These are phyloP conservation scores for Lumbricus terrestris DNA, from an alignment of 2,888 invertebrate genomes.

Conservation along the genomic window DNA sequence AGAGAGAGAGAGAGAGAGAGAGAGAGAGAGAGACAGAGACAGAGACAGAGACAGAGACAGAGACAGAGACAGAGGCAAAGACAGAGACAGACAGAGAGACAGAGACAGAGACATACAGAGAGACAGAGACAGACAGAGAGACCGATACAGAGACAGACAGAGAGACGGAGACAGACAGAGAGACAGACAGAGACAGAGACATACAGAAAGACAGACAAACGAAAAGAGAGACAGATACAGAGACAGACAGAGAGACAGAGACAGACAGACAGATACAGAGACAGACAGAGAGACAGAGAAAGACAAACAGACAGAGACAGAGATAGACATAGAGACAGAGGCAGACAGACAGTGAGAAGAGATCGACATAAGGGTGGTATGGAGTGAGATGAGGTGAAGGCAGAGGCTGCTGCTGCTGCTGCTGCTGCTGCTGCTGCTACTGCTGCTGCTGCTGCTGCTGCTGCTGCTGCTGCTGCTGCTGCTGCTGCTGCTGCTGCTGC, in stretches of 20 bases:
- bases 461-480: too few relatives aligned
- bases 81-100: not conserved
- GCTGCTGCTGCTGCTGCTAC: too few relatives aligned
- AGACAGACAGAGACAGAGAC: not conserved
- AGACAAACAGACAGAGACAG: not conserved
- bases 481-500: too few relatives aligned
- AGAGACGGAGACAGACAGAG: not conserved
- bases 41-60: constrained; percentile 8
- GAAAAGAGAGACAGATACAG: not conserved
- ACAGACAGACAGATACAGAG: not conserved
- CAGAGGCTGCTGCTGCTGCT: too few relatives aligned
- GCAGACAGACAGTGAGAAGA: too few relatives aligned
- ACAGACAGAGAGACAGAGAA: not conserved
- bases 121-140: not conserved
- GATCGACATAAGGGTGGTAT: not conserved
- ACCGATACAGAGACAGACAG: not conserved
- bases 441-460: too few relatives aligned
- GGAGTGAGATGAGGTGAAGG: not conserved
- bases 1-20: not conserved
- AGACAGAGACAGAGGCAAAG: not conserved
- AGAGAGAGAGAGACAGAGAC: not conserved
- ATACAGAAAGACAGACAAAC: not conserved
- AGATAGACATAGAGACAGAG: not conserved
- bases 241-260: not conserved
- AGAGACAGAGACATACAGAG: not conserved